Evolutionary conservation across 2,113 vertebrate species (phyloP).

Genomic region (Siniperca chuatsi): DNA sequence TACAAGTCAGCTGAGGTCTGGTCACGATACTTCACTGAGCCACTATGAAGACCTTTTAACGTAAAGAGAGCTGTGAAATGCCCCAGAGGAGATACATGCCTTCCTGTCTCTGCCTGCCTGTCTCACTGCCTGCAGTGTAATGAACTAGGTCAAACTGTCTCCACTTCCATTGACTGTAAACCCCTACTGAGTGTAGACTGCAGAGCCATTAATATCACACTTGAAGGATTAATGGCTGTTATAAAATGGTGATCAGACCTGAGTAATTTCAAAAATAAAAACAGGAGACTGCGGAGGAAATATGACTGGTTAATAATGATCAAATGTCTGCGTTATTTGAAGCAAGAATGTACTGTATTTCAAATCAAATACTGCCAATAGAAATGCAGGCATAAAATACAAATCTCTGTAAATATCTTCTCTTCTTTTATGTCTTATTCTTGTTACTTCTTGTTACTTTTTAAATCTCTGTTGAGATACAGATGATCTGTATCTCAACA

Average conservation of each 20-base stretch:
- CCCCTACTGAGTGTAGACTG: slow-evolving; percentile 45
- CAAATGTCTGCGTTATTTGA: background rate
- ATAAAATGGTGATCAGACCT: slow-evolving; percentile 45
- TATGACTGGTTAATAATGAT: slow-evolving; percentile 2
- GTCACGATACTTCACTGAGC: slow-evolving; percentile 50
- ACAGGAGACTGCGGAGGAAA: slow-evolving; percentile 10
- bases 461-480: too few relatives aligned
- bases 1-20: slow-evolving; percentile 43
- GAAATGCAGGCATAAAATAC: background rate
- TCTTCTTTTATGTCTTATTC: background rate
- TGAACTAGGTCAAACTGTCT: slow-evolving; percentile 77
- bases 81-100: slow-evolving; percentile 59
- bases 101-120: slow-evolving; percentile 57
- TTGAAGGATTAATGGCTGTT: slow-evolving; percentile 24
- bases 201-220: slow-evolving; percentile 53
- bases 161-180: slow-evolving; percentile 67
- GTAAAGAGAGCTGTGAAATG: slow-evolving; percentile 57
- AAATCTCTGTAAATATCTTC: background rate
- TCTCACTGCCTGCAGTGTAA: slow-evolving; percentile 61
- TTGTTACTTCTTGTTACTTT: background rate
- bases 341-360: background rate
- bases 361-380: background rate
- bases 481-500: background rate
- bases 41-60: slow-evolving; percentile 51
- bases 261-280: slow-evolving; percentile 7